Base-by-base conservation (phyloP, 2,797 vertebrate species). In the Eulemur coronatus region DNA sequence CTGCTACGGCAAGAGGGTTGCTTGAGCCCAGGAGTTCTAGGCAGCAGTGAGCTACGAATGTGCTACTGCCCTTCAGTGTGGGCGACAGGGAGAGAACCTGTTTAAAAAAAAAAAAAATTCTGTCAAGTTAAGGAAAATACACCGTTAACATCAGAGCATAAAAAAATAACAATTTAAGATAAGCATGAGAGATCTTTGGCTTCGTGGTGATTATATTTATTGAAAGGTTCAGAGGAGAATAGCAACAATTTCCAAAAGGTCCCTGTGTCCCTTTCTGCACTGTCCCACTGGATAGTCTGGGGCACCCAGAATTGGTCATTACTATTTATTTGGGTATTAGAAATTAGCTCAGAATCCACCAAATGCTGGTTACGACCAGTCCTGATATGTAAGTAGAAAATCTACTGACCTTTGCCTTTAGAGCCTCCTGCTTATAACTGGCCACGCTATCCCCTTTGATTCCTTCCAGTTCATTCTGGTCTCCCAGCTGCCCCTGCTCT, bases 401-500 rank as follows among this genome's bases (percentile, higher is more conserved):
- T 4, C 41, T 41, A 12, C 33, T 24, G 57, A 33, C n/a, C 28
- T 30, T n/a, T 43, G 48, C 35, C 61, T 76, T 76, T 8, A 30
- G 79, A 48, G 14, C 55, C 28, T 76, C 55, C 69, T 78, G 52
- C 46, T 84, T 73, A 14, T 46, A 46, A 55, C 48, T 63, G 50
- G 15, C 41, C 61, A 33, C 15, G 0, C n/a, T 38, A 1, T 4
- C 17, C n/a, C 22, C 26, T 0, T 4, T 4, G n/a, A 26, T 72
- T 28, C 8, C 79, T 78, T 88, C 41, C 28, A 41, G 10, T 30
- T 57, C 38, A 0, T 22, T 65, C 20, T 46, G 70, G 59, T 22
- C 35, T 57, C 33, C n/a, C 10, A 10, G 61, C 11, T 7, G 59
- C 9, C 18, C 41, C 35, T 33, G 65, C 13, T 82, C 72, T 55